Conservation (phyloP, 2,888 invertebrate species). For the Drosophila quinaria region DNA sequence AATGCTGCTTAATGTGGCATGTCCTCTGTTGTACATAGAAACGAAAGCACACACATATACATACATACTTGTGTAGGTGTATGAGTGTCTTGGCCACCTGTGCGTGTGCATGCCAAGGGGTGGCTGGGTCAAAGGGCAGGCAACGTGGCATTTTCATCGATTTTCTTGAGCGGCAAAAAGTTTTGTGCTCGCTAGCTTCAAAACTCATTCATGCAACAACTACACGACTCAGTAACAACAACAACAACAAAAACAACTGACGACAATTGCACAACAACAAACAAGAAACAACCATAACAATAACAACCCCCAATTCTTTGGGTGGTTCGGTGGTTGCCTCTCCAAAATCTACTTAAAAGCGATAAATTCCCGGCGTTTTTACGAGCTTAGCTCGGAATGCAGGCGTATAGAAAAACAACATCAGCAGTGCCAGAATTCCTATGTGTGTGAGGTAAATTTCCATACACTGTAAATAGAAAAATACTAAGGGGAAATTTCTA, state of each 20-base stretch:
- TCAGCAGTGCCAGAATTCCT: constrained; percentile 28
- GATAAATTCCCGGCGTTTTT: constrained; percentile 79
- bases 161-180: constrained; percentile 72
- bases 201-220: constrained; percentile 69
- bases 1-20: constrained; percentile 78
- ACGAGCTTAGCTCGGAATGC: constrained; percentile 67
- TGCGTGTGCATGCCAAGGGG: constrained; percentile 38
- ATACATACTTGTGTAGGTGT: not conserved
- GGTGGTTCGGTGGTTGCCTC: constrained; percentile 25
- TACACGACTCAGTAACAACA: constrained; percentile 36
- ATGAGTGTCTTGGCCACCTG: constrained; percentile 57
- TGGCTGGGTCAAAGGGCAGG: constrained; percentile 14
- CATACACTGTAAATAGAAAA: constrained; percentile 20
- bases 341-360: constrained; percentile 72
- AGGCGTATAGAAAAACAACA: constrained; percentile 52
- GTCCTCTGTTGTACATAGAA: constrained; percentile 49
- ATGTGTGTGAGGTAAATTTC: constrained; percentile 28
- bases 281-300: constrained; percentile 31
- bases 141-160: constrained; percentile 53
- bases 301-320: constrained; percentile 44
- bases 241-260: constrained; percentile 35
- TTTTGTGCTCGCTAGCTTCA: constrained; percentile 43
- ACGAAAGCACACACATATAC: not conserved
- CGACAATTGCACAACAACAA: constrained; percentile 47
- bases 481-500: not conserved